A percentile compares a stretch with the other conserved stretches of the same genome.
These are phyloP conservation scores for Perodicticus potto DNA, from an alignment of 2,797 vertebrate species.

Conservation along the genomic window DNA sequence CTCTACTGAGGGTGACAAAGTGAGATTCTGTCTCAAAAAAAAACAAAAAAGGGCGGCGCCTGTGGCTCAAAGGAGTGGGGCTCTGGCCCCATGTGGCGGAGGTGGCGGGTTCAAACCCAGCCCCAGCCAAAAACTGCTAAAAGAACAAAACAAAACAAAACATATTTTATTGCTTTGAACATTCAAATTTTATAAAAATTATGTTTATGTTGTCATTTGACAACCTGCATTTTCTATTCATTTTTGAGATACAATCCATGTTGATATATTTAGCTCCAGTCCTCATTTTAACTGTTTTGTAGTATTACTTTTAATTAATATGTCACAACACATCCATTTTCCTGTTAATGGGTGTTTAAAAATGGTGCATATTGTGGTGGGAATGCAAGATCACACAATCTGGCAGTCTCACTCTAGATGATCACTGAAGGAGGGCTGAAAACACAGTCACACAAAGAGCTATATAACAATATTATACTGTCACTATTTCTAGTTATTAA, in stretches of 20 bases:
- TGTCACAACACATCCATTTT: not conserved
- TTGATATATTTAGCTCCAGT: not conserved
- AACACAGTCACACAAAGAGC: not conserved
- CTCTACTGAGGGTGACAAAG: no score
- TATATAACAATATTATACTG: not conserved
- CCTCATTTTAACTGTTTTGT: not conserved
- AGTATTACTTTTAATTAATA: not conserved
- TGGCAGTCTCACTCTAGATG: not conserved
- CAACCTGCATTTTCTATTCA: not conserved
- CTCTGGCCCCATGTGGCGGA: no score
- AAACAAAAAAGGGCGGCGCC: no score
- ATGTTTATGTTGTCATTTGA: not conserved
- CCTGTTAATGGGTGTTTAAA: not conserved
- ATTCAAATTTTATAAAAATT: not conserved
- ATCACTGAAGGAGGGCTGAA: not conserved
- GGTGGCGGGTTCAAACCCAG: no score
- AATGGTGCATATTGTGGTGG: not conserved
- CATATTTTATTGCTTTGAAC: not conserved
- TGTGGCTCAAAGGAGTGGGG: no score
- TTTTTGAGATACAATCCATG: not conserved
- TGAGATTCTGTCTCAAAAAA: no score
- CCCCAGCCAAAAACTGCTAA: no score
- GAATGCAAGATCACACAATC: not conserved
- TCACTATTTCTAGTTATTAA: not conserved
- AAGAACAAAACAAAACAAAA: no score